Evolutionary conservation across 1,140 invertebrate genomes (phyloP), one percentile per base, ranked within the genome.

Genomic region (Atta texana): DNA sequence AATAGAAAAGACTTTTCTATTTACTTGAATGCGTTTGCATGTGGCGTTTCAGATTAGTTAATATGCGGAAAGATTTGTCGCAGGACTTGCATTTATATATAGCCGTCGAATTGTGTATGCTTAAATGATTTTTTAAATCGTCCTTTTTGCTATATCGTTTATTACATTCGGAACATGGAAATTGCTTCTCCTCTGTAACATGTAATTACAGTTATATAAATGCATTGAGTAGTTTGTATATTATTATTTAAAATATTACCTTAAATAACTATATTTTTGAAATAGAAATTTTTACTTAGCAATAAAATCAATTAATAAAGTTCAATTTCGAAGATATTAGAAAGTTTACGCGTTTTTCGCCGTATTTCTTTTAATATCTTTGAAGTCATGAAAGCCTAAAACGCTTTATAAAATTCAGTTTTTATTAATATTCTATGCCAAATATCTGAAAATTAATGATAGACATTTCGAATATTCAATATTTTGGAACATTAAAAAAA

Each of bases 1-100:
- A 53, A 31, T 14, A 59, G 7, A 53, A n/a, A 78, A 57, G 8
- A 18, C 10, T 44, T 31, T 71, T 49, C 6, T 44, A 92, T 91
- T 93, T 89, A 94, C 93, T 92, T 14, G 93, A 93, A 88, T 95
- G 95, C 7, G 91, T 93, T 24, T 85, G 91, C 66, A 93, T 87
- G 64, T 95, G 95, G 6, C 94, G 91, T 88, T 93, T 95, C n/a
- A 95, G 87, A 90, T 95, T 94, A 24, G 91, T 90, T 44, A 92
- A 84, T 59, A 94, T 85, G 18, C 89, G 88, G 87, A 94, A 95
- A 14, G 91, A 64, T 85, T 95, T 95, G 21, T 91, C 90, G 53
- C 95, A 95, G 10, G 84, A 81, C 87, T 93, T 91, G 87, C 94
- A 95, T 28, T 85, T 84, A 85, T 92, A 93, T 1, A 87, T 85